Conservation (phyloP, 2,797 vertebrate genomes). For the Pseudochirops corinnae region DNA sequence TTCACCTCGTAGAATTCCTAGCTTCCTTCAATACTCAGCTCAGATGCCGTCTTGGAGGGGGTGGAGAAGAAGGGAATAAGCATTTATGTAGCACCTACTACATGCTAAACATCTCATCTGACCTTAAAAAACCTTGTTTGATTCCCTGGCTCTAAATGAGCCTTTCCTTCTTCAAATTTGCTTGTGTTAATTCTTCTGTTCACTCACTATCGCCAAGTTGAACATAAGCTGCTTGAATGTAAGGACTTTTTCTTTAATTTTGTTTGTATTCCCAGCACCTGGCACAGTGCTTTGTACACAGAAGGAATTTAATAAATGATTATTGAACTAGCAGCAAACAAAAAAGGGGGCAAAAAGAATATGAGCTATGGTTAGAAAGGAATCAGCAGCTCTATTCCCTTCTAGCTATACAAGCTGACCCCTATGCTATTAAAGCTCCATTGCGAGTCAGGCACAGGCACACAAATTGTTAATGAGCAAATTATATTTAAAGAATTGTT, state of each 20-base stretch:
- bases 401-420: not conserved
- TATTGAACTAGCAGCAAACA: not conserved
- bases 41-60: not conserved
- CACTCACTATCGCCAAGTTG: not conserved
- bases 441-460: not conserved
- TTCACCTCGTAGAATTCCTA: constrained; percentile 5
- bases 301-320: not conserved
- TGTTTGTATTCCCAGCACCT: not conserved
- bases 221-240: not conserved
- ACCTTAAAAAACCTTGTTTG: not conserved
- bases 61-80: not conserved
- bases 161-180: not conserved
- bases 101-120: not conserved
- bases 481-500: not conserved
- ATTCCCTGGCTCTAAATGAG: not conserved
- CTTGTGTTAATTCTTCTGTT: not conserved
- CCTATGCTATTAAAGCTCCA: constrained; percentile 6
- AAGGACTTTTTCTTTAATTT: not conserved
- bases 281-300: not conserved
- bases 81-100: not conserved
- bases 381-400: not conserved
- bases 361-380: not conserved
- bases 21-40: constrained; percentile 30
- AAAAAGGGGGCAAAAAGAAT: not conserved
- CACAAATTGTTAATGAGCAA: not conserved